Evolutionary conservation across 2,888 invertebrate genomes (phyloP), one percentile per base, ranked within the genome.

Genomic region (Apamea sordens): DNA sequence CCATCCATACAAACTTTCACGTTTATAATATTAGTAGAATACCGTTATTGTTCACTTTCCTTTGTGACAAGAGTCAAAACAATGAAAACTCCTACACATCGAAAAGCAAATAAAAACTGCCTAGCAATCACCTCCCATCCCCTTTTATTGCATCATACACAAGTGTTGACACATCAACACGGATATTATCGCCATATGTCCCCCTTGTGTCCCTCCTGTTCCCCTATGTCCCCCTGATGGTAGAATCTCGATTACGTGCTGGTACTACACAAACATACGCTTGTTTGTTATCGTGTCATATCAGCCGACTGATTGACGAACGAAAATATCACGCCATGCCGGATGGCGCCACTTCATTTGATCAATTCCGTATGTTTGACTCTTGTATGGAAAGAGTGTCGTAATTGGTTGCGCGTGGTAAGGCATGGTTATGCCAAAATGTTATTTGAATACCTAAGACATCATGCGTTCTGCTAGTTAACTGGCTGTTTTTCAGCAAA

Each of bases 111-210:
- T 36, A 69, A 65, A 36, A 44, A 59, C 71, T 36, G 8, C 47
- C 21, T 18, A 44, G 3, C 36, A 73, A 65, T 68, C 64, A 41
- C 44, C 24, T 11, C 24, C n/a, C 11, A 56, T 64, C 28, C n/a
- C 13, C 13, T 18, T 61, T 64, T 73, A 71, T 76, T 32, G 28
- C 72, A 32, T 44, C 71, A 65, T 44, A 59, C 47, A 56, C 47
- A 73, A 72, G 65, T 70, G 88, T 73, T 78, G 79, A n/a, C n/a
- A n/a, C n/a, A n/a, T 70, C 77, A 80, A 80, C 85, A 73, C 47
- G 47, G n/a, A 64, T 79, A 73, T 73, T 79, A 88, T 74, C 44
- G 75, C 36, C 75, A 53, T 61, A 63, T 72, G 65, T 61, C 65
- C 69, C 73, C 69, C 47, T 36, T 59, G 53, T 56, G 32, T 56